phyloP scores from a whole-genome alignment of 2,113 vertebrate species.

The Lutjanus erythropterus region DNA sequence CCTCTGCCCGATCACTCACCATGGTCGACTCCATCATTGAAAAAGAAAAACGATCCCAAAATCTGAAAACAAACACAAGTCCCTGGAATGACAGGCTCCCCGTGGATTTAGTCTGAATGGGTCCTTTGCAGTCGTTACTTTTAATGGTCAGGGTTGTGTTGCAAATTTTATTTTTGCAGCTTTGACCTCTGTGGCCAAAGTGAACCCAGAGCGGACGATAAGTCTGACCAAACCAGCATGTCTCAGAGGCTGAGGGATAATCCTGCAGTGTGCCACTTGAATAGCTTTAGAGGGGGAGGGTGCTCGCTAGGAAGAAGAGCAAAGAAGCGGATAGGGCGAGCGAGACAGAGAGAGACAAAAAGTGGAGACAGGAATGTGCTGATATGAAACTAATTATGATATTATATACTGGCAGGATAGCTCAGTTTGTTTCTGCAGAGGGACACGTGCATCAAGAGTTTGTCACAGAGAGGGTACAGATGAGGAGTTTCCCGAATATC shows the following conservation, averaged over 20 bases:
- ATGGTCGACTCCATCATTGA: slow-evolving; percentile 62
- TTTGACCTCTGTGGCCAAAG: slow-evolving; percentile 57
- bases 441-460: background rate
- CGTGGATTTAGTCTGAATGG: slow-evolving; percentile 27
- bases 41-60: slow-evolving; percentile 44
- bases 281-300: slow-evolving; percentile 80
- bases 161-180: slow-evolving; percentile 41
- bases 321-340: slow-evolving; percentile 61
- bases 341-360: slow-evolving; percentile 28
- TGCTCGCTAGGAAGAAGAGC: slow-evolving; percentile 42
- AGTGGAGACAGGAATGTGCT: slow-evolving; percentile 15
- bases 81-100: slow-evolving; percentile 12
- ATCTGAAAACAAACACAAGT: slow-evolving; percentile 27
- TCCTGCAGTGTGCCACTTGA: slow-evolving; percentile 83
- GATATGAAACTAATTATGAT: slow-evolving; percentile 17
- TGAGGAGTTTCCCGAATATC: background rate
- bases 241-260: slow-evolving; percentile 84
- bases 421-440: background rate
- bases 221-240: slow-evolving; percentile 70
- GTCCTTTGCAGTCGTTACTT: background rate
- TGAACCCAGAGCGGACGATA: slow-evolving; percentile 59
- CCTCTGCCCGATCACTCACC: slow-evolving; percentile 64
- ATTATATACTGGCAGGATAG: background rate
- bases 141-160: slow-evolving; percentile 13
- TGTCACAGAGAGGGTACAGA: background rate